Evolutionary conservation across 2,113 vertebrate species (phyloP), one percentile per base, ranked within the genome.

Genomic region (Thamnophis sirtalis): DNA sequence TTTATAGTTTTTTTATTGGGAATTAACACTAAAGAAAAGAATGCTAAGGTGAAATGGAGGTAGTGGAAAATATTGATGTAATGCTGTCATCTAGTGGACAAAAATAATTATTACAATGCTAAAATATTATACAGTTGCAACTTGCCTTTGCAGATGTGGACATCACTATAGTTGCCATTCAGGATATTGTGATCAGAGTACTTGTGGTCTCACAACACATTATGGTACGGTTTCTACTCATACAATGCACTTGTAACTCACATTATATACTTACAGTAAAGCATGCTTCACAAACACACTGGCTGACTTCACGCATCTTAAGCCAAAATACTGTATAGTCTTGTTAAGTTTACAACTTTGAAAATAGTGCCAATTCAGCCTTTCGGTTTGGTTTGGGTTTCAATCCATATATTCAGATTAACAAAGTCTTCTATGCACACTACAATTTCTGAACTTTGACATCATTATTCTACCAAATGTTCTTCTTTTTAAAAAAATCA

Each of bases 41-140:
- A 50, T 13, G 11, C n/a, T 19, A 73, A 48, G 15, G 10, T 38
- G 17, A 80, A 58, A 26, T 55, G 33, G 38, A 33, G n/a, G 51
- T n/a, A 28, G 3, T 49, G 38, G n/a, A 84, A 8, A 95, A 92
- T 63, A 94, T 28, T 96, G 93, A 95, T 97, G 87, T 93, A 96
- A 93, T 92, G 91, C 95, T 98, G 97, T 97, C 98, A 97, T 96
- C 98, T 95, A 89, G 97, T 98, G 98, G 97, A 93, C 89, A 89
- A 11, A 96, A 63, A 68, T 48, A 96, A 96, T 96, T 92, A 93
- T 94, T 96, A 92, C 56, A 86, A 68, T 19, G 49, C 0, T 0
- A 0, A 2, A 4, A 43, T 0, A 0, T 0, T n/a, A 9, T n/a
- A 0, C 22, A 84, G 0, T 0, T 0, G 0, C 0, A 11, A 15